Evolutionary conservation across 1,140 invertebrate genomes (phyloP).

Genomic region (Heliothis subflexa): DNA sequence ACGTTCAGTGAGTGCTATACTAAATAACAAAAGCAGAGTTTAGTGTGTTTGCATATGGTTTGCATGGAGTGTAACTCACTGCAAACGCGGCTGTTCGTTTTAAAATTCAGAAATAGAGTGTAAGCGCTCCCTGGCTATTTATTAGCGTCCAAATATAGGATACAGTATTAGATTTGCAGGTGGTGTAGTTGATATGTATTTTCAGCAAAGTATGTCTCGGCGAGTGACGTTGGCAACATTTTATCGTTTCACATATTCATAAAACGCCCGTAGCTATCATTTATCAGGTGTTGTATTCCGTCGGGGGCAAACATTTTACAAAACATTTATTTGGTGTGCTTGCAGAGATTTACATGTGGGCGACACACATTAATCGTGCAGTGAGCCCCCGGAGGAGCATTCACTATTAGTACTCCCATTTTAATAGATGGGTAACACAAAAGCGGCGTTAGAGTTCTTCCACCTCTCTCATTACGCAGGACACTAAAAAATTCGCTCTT

Average conservation of each 20-base stretch:
- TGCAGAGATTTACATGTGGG: constrained; percentile 74
- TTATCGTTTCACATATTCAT: constrained; percentile 75
- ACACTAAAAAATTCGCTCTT: constrained; percentile 60
- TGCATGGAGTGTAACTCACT: not conserved
- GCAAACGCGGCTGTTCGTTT: not conserved
- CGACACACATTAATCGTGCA: constrained; percentile 70
- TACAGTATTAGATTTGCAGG: constrained; percentile 20
- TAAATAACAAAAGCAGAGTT: not conserved
- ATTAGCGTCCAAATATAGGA: not conserved
- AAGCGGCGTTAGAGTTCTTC: constrained; percentile 56
- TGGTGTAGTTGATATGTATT: constrained; percentile 22
- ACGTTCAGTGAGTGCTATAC: not conserved
- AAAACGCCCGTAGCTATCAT: constrained; percentile 77
- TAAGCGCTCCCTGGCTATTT: constrained; percentile 6
- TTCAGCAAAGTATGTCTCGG: constrained; percentile 37
- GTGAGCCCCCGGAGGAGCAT: constrained; percentile 60
- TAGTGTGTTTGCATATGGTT: not conserved
- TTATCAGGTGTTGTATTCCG: constrained; percentile 77
- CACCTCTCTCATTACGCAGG: constrained; percentile 58
- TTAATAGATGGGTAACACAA: constrained; percentile 46
- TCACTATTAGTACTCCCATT: constrained; percentile 53
- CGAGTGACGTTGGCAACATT: constrained; percentile 65
- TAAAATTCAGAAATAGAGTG: not conserved
- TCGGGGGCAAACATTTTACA: constrained; percentile 75
- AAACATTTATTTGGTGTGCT: constrained; percentile 75